Percentiles rank a stretch among this genome's conserved stretches.
Evolutionary conservation across 2,797 vertebrate genomes (phyloP).

Genomic region (Lutjanus campechanus): DNA sequence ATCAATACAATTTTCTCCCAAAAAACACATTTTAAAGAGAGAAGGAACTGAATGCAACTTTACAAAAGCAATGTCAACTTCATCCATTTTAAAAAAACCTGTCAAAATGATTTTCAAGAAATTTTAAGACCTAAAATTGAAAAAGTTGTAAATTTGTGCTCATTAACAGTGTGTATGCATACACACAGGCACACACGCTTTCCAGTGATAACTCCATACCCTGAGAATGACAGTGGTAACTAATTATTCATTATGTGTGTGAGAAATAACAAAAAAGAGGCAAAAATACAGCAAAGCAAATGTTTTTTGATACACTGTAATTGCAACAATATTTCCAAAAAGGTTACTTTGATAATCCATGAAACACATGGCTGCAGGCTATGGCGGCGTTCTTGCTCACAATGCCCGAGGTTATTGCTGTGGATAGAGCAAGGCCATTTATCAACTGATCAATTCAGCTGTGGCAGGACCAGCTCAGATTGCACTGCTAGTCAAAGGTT

Average conservation of each 20-base stretch:
- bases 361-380: not conserved
- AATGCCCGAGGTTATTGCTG: slow-evolving; percentile 27
- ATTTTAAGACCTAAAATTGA: too few species aligned
- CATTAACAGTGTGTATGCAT: not conserved
- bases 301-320: not conserved
- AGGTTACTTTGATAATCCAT: slow-evolving; percentile 21
- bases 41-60: too few species aligned
- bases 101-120: too few species aligned
- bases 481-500: slow-evolving; percentile 51
- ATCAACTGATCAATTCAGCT: slow-evolving; percentile 52
- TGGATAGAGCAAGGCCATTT: slow-evolving; percentile 21
- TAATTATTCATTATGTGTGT: slow-evolving; percentile 11
- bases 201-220: not conserved
- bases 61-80: too few species aligned
- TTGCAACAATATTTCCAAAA: slow-evolving; percentile 19
- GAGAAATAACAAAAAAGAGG: not conserved
- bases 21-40: too few species aligned
- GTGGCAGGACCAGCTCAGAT: slow-evolving; percentile 21
- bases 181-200: not conserved
- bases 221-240: not conserved
- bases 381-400: not conserved
- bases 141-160: not conserved
- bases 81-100: too few species aligned
- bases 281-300: not conserved
- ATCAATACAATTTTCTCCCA: too few species aligned